These are phyloP conservation scores for Abscondita cerata DNA, from an alignment of 2,888 invertebrate species.

Conservation along the genomic window DNA sequence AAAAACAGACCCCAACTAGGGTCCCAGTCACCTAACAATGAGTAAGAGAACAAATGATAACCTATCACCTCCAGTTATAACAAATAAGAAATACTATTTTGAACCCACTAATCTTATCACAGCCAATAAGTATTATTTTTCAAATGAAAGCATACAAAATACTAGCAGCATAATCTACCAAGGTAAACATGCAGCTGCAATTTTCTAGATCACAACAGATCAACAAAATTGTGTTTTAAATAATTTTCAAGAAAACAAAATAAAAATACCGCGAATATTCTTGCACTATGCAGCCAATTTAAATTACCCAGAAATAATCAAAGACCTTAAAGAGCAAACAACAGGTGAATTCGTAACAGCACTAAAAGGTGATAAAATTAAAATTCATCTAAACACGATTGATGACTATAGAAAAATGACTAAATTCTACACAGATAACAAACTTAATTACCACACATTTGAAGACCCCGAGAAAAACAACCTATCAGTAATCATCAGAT, in stretches of 20 bases:
- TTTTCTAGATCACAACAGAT: neutral
- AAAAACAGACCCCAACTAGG: too few species aligned
- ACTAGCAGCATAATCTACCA: too few species aligned
- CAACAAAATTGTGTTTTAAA: neutral
- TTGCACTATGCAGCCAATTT: slow-evolving; percentile 4
- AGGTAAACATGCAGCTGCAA: too few species aligned
- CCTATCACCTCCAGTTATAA: too few species aligned
- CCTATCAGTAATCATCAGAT: neutral
- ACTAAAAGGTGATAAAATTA: slow-evolving; percentile 6
- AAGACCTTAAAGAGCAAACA: slow-evolving; percentile 4
- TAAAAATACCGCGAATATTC: slow-evolving; percentile 9
- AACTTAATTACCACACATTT: slow-evolving; percentile 3
- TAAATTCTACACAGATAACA: slow-evolving; percentile 5
- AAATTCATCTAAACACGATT: slow-evolving; percentile 5
- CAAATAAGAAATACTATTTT: too few species aligned
- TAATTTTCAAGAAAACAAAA: neutral
- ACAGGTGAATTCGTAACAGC: slow-evolving; percentile 10
- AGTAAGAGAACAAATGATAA: too few species aligned
- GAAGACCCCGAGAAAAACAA: too few species aligned
- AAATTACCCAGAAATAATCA: slow-evolving; percentile 5
- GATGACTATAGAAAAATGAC: slow-evolving; percentile 13
- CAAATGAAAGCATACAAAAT: too few species aligned
- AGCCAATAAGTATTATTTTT: too few species aligned
- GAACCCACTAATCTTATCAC: too few species aligned
- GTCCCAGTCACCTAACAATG: too few species aligned